phyloP scores from a whole-genome alignment of 2,797 vertebrate species.

The Natrix natrix region DNA sequence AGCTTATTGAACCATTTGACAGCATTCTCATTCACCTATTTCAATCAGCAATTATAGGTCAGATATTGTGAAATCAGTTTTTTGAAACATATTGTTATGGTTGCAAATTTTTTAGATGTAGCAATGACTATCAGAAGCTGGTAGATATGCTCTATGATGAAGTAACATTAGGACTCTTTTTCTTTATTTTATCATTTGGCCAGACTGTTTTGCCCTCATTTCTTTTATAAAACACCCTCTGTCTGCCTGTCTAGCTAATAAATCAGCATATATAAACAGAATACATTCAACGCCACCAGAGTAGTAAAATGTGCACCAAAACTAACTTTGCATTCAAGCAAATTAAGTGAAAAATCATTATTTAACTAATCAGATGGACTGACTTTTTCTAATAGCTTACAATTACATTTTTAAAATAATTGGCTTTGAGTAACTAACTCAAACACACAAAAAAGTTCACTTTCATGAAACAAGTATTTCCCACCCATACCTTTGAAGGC shows the following conservation, averaged over 20 bases:
- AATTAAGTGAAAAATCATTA: background rate
- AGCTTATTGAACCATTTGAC: background rate
- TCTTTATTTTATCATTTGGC: background rate
- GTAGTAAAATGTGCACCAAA: background rate
- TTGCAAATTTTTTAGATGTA: background rate
- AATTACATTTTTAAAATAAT: background rate
- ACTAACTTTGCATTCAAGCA: background rate
- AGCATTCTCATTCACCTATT: background rate
- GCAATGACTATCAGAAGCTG: background rate
- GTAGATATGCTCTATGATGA: background rate
- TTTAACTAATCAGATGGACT: background rate
- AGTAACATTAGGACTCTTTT: background rate
- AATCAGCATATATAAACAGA: background rate
- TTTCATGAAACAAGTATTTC: background rate
- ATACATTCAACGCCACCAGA: background rate
- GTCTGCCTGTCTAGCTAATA: background rate
- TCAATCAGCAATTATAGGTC: background rate
- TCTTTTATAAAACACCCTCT: background rate
- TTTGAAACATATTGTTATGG: background rate
- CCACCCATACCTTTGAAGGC: background rate
- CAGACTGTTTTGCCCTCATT: background rate
- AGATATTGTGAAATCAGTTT: background rate
- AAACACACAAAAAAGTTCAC: background rate
- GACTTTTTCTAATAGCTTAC: background rate
- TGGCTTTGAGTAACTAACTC: background rate